Evolutionary conservation across 2,888 invertebrate species (phyloP).

Genomic region (Lamellibrachia satsuma): DNA sequence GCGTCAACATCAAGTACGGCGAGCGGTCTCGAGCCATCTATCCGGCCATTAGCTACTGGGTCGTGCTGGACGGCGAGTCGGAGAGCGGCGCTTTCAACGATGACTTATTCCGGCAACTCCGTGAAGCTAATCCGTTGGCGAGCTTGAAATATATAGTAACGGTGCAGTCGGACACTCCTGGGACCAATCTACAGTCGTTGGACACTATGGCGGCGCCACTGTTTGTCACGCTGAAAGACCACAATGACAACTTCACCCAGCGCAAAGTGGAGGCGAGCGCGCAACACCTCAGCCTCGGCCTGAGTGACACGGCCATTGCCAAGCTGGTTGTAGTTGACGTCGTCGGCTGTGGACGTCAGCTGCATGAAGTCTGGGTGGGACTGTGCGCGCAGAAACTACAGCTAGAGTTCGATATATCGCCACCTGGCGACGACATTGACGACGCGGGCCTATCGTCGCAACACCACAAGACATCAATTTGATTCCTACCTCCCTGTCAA

Average conservation of each 20-base stretch:
- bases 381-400: slow-evolving; percentile 12
- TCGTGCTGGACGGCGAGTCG: not conserved
- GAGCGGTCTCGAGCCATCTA: not conserved
- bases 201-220: not conserved
- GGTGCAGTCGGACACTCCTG: not conserved
- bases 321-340: slow-evolving; percentile 1
- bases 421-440: not conserved
- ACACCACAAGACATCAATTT: not conserved
- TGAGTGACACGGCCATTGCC: not conserved
- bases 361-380: not conserved
- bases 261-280: not conserved
- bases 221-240: slow-evolving; percentile 3
- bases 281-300: not conserved
- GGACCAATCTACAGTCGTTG: not conserved
- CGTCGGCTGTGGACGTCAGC: not conserved
- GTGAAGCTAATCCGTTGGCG: not conserved
- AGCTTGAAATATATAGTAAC: not conserved
- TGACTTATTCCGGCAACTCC: not conserved
- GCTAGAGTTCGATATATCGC: not conserved
- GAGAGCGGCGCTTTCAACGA: not conserved
- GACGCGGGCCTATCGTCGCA: not conserved
- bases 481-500: not conserved
- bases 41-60: not conserved
- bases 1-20: not conserved
- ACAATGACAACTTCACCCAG: not conserved